Percentiles rank a stretch among this genome's conserved stretches.
These are phyloP conservation scores for Rhynchophorus ferrugineus DNA, from an alignment of 1,140 invertebrate species.

Conservation along the genomic window DNA sequence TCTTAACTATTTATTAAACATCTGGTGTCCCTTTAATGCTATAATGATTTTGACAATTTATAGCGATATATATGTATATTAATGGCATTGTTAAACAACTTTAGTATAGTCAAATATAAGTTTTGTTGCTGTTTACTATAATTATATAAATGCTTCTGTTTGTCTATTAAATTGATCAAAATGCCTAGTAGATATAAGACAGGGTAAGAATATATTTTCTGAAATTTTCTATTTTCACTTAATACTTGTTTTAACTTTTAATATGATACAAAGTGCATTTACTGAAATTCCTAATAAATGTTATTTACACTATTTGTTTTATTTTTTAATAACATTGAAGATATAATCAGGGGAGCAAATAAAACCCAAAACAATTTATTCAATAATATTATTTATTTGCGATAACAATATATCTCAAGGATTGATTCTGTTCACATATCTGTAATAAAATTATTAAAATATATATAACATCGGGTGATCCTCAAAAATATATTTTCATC, in stretches of 20 bases:
- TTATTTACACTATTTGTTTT: too few relatives aligned
- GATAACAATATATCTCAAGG: conserved; percentile 12
- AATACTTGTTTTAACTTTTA: too few relatives aligned
- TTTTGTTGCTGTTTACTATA: too few relatives aligned
- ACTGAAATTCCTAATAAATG: neutral
- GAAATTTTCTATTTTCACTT: too few relatives aligned
- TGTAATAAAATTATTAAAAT: conserved; percentile 15
- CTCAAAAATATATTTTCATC: neutral
- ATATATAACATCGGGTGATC: conserved; percentile 10
- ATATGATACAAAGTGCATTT: neutral
- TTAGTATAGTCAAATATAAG: too few relatives aligned
- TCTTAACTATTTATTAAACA: neutral
- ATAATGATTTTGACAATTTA: too few relatives aligned
- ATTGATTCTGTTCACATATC: neutral
- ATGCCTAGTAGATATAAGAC: too few relatives aligned
- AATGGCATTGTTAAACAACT: too few relatives aligned
- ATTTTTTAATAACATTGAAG: neutral
- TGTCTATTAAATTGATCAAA: too few relatives aligned
- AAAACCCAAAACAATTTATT: conserved; percentile 2
- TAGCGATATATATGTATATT: neutral
- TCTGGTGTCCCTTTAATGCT: too few relatives aligned
- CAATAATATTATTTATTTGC: conserved; percentile 13
- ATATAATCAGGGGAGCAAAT: neutral
- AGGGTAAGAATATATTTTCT: too few relatives aligned
- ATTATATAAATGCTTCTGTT: too few relatives aligned